Evolutionary conservation across 2,888 invertebrate species (phyloP).

Genomic region (Chromoteleia sp.): DNA sequence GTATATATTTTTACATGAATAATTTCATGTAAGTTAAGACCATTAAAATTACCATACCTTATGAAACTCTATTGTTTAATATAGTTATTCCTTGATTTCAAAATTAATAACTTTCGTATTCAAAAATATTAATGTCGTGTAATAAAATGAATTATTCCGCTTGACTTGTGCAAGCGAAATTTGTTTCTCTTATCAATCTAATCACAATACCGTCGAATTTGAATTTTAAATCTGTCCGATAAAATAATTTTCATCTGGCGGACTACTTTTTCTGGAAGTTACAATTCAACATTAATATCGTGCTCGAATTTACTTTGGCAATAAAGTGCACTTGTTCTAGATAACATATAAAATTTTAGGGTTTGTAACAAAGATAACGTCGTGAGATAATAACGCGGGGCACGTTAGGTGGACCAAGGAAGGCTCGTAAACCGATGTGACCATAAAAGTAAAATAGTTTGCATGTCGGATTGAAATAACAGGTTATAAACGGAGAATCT

Average conservation of each 20-base stretch:
- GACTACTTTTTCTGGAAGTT: not conserved
- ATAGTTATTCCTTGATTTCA: too few species aligned
- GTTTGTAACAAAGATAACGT: slow-evolving; percentile 27
- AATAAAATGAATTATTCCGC: too few species aligned
- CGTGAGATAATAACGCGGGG: slow-evolving; percentile 24
- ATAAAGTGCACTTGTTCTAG: slow-evolving; percentile 26
- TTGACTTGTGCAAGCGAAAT: not conserved
- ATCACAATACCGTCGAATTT: slow-evolving; percentile 10
- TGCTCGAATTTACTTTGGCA: slow-evolving; percentile 4
- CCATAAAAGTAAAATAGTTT: slow-evolving; percentile 10
- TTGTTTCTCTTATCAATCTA: slow-evolving; percentile 16
- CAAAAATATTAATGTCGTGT: too few species aligned
- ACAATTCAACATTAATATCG: slow-evolving; percentile 13
- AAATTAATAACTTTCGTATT: too few species aligned
- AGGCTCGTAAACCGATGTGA: slow-evolving; percentile 15
- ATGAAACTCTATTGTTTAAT: too few species aligned
- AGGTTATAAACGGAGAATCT: not conserved
- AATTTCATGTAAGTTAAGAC: too few species aligned
- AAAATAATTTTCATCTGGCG: slow-evolving; percentile 12
- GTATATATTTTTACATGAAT: too few species aligned
- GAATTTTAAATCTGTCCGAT: slow-evolving; percentile 7
- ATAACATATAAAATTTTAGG: slow-evolving; percentile 28
- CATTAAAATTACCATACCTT: too few species aligned
- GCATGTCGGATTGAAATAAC: slow-evolving; percentile 21
- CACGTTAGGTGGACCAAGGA: slow-evolving; percentile 13